Evolutionary conservation across 2,888 invertebrate genomes (phyloP), one percentile per base, ranked within the genome.

Genomic region (Monoplex corrugatus): DNA sequence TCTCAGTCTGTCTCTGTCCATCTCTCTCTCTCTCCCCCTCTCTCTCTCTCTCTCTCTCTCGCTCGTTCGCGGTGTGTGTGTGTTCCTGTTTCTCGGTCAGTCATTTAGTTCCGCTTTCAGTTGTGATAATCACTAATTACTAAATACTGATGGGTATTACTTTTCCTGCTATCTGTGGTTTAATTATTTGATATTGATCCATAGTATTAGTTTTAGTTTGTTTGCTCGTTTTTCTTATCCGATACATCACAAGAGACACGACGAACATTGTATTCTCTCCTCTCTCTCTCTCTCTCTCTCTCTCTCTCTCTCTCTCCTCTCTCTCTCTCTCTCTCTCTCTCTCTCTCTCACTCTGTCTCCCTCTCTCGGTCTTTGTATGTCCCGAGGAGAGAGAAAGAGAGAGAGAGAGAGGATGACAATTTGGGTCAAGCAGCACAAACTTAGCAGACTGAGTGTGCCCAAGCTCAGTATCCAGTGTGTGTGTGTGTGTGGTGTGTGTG

Each of bases 281-380:
- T 50, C 10, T 50, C 50, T 72, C n/a, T 72, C 72, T 72, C 72
- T 72, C n/a, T 72, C 72, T 72, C n/a, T 72, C n/a, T n/a, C n/a
- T 50, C 38, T 75, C 75, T 75, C 75, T 80, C n/a, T 44, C 80
- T 43, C 80, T 28, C 43, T 43, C 28, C 80, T 80, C 43, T 43
- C 80, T 40, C 78, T 40, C 78, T 40, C 78, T 80, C 80, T 43
- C 80, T 0, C 80, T 80, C 80, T 43, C 40, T 32, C 43, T 80
- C 0, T 40, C 23, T 19, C 80, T 23, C 23, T 40, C 80, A 40
- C 80, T 40, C 40, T 40, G 16, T 40, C 80, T 8, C 80, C 80
- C 80, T 44, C 78, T 40, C 78, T 78, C 78, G 38, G 40, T 75
- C 72, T 35, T 35, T 16, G 2, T 35, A 10, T 16, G 6, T 75